These are phyloP conservation scores for Leptodactylus fuscus DNA, from an alignment of 2,113 vertebrate species.

Conservation along the genomic window DNA sequence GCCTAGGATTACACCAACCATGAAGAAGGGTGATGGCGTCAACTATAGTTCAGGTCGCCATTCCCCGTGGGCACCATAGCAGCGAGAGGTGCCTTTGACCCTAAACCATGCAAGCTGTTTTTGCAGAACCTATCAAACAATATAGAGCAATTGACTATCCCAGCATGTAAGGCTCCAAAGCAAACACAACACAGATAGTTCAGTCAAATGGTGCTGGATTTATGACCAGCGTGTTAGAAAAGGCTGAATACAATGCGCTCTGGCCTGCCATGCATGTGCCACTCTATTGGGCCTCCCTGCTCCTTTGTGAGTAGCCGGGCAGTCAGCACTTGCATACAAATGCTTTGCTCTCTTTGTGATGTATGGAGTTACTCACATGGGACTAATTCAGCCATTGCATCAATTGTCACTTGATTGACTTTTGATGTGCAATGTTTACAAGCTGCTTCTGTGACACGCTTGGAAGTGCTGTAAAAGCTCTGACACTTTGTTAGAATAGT, in stretches of 20 bases:
- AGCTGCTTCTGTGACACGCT: neutral
- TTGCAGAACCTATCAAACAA: neutral
- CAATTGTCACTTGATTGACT: slow-evolving; percentile 23
- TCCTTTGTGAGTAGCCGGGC: neutral
- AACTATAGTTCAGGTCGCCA: neutral
- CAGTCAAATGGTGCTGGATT: neutral
- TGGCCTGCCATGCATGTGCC: slow-evolving; percentile 16
- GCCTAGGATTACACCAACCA: neutral
- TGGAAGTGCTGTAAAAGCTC: neutral
- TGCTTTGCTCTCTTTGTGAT: neutral
- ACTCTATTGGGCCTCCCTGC: neutral
- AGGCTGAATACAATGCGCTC: neutral
- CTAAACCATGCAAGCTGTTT: neutral
- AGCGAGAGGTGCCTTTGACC: neutral
- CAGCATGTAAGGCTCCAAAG: neutral
- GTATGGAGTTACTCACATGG: slow-evolving; percentile 6
- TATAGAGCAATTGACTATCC: neutral
- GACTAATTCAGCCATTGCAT: slow-evolving; percentile 11
- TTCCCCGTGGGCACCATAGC: neutral
- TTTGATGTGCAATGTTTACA: neutral
- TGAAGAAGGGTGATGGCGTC: neutral
- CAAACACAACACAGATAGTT: neutral
- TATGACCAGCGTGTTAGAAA: neutral
- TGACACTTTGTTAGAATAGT: neutral
- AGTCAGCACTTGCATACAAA: slow-evolving; percentile 14